Evolutionary conservation across 1,140 invertebrate genomes (phyloP).

Genomic region (Trichogramma pretiosum): DNA sequence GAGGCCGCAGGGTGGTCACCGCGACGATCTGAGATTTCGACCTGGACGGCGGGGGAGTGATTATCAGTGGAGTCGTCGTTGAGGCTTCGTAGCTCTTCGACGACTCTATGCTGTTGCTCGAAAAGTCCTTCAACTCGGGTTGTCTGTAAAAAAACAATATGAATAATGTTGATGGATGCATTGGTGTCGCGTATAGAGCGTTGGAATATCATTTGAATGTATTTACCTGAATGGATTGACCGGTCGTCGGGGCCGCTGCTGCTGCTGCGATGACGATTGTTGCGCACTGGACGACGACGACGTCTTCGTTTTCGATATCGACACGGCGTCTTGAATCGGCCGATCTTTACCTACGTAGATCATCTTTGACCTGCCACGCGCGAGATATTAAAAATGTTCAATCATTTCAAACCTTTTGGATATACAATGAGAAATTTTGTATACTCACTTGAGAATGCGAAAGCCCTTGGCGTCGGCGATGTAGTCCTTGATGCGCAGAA

Average conservation of each 20-base stretch:
- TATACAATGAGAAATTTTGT: no score
- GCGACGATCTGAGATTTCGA: no score
- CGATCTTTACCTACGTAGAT: slow-evolving; percentile 64
- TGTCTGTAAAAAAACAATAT: slow-evolving; percentile 26
- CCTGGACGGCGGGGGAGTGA: no score
- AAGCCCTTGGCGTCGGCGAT: slow-evolving; percentile 74
- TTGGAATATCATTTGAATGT: no score
- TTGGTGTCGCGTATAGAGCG: no score
- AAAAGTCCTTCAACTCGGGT: slow-evolving; percentile 29
- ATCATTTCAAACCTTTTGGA: no score
- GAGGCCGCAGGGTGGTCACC: slow-evolving; percentile 23
- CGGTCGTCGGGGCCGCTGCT: slow-evolving; percentile 46
- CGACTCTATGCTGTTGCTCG: slow-evolving; percentile 36
- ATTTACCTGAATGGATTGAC: slow-evolving; percentile 43
- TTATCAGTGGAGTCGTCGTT: slow-evolving; percentile 21
- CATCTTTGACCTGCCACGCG: slow-evolving; percentile 54
- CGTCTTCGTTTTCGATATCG: slow-evolving; percentile 60
- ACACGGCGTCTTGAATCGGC: slow-evolving; percentile 59
- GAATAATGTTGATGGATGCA: neutral
- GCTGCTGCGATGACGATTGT: no score
- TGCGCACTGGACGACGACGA: slow-evolving; percentile 56
- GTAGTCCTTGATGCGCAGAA: slow-evolving; percentile 73
- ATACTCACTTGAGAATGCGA: slow-evolving; percentile 57
- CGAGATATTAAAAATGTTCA: neutral
- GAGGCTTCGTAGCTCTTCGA: slow-evolving; percentile 17